These are phyloP conservation scores for Apis cerana DNA, from an alignment of 1,140 invertebrate species.

Conservation along the genomic window DNA sequence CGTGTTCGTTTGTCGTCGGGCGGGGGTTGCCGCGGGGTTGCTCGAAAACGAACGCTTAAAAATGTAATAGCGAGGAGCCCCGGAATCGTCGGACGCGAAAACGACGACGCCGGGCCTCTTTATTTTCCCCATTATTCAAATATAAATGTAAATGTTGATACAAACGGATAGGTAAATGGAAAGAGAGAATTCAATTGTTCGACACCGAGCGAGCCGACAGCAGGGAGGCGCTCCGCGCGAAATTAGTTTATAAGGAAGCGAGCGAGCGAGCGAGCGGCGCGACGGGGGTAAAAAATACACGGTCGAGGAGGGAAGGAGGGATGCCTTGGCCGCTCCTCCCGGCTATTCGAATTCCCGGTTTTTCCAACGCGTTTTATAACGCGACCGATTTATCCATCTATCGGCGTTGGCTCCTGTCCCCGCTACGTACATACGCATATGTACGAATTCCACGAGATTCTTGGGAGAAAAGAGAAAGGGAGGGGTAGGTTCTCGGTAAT, in stretches of 20 bases:
- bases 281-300: constrained; percentile 60
- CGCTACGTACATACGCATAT: not conserved
- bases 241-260: constrained; percentile 82
- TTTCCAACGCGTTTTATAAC: not conserved
- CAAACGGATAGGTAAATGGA: constrained; percentile 82
- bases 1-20: not conserved
- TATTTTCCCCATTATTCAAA: constrained; percentile 82
- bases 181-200: constrained; percentile 82
- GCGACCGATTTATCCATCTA: not conserved
- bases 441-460: constrained; percentile 56
- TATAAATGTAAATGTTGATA: constrained; percentile 83
- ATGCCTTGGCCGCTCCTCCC: constrained; percentile 3
- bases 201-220: constrained; percentile 61
- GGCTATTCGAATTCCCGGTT: constrained; percentile 35
- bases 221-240: constrained; percentile 65
- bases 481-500: constrained; percentile 73
- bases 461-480: constrained; percentile 41
- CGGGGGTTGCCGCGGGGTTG: constrained; percentile 69
- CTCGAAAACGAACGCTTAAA: constrained; percentile 80
- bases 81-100: constrained; percentile 60
- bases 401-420: not conserved
- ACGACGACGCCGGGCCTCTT: constrained; percentile 71
- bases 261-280: constrained; percentile 62
- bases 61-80: constrained; percentile 77
- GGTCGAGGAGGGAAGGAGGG: constrained; percentile 6